Conservation (phyloP, 2,888 invertebrate species). For the Lasioglossum morio region DNA sequence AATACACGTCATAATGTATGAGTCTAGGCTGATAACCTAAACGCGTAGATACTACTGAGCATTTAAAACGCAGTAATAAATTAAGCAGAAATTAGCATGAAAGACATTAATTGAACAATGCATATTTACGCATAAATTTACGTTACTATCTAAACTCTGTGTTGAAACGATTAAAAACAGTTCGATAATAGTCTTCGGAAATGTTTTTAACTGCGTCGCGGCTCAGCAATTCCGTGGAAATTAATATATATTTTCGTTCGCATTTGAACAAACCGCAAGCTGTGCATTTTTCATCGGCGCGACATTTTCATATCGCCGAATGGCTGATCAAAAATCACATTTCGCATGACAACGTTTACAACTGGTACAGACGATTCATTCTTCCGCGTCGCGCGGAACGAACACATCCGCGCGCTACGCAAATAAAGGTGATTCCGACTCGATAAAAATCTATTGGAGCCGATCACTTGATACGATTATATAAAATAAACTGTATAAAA, state of each 20-base stretch:
- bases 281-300: conserved; percentile 7
- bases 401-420: conserved; percentile 44
- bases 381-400: conserved; percentile 34
- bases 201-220: background rate
- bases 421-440: conserved; percentile 69
- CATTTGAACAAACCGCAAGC: background rate
- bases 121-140: background rate
- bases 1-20: no score
- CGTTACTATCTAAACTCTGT: background rate
- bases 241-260: background rate
- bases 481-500: conserved; percentile 66
- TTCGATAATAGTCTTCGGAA: background rate
- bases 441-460: conserved; percentile 76
- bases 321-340: conserved; percentile 50
- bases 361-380: conserved; percentile 49
- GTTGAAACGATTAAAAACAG: background rate
- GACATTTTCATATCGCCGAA: conserved; percentile 30
- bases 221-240: background rate
- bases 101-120: background rate
- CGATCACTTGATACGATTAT: conserved; percentile 67
- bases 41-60: no score
- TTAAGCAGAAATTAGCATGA: no score
- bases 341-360: conserved; percentile 51
- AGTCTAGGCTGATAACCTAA: no score
- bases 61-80: no score